Evolutionary conservation across 23 tunicate genomes (phyloP).

Genomic region (Clavelina lepadiformis): DNA sequence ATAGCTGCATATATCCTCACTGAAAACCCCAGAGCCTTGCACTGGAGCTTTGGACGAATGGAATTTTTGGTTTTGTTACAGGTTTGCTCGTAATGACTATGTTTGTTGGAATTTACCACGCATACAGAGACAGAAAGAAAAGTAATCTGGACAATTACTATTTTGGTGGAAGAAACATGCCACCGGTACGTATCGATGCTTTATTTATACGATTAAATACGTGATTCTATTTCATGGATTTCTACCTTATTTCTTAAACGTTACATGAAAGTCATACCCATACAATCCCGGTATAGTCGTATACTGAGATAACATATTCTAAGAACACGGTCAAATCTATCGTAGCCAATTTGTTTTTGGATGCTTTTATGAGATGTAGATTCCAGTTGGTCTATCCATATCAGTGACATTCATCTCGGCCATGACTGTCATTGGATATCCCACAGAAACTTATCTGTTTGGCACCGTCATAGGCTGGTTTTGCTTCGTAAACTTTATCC

Average conservation of each 20-base stretch:
- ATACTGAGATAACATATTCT: too few relatives aligned
- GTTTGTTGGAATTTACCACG: conserved; percentile 41
- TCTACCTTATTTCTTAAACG: too few relatives aligned
- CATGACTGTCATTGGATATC: conserved; percentile 43
- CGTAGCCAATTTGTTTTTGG: too few relatives aligned
- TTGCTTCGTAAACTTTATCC: conserved; percentile 10
- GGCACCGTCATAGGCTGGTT: conserved; percentile 42
- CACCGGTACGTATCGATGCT: conserved; percentile 46
- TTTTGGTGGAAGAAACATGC: conserved; percentile 58
- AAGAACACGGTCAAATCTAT: too few relatives aligned
- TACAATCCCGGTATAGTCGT: too few relatives aligned
- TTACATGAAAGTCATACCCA: too few relatives aligned
- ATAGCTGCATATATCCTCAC: too few relatives aligned
- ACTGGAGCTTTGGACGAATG: too few relatives aligned
- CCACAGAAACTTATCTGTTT: conserved; percentile 43
- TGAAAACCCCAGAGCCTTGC: too few relatives aligned
- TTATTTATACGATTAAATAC: neutral
- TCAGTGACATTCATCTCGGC: conserved; percentile 61
- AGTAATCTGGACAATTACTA: conserved; percentile 49
- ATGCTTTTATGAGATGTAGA: too few relatives aligned
- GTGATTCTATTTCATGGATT: neutral
- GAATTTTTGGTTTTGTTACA: too few relatives aligned
- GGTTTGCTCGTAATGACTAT: conserved; percentile 22
- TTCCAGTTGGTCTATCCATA: conserved; percentile 58
- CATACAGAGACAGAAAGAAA: conserved; percentile 30